Base-by-base conservation (phyloP, 2,113 vertebrate species). In the Sapajus apella region DNA sequence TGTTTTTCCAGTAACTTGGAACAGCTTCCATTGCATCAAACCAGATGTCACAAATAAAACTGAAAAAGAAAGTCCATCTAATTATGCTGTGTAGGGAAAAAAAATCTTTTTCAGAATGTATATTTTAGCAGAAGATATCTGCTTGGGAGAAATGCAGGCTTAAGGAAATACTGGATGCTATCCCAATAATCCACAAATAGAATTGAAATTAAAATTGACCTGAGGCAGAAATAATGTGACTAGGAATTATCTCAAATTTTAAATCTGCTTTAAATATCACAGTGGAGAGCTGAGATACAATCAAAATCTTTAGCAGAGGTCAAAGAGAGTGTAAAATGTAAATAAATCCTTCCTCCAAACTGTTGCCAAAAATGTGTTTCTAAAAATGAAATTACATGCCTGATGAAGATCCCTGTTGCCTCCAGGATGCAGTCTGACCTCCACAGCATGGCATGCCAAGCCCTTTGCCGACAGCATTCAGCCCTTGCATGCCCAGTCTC, bases 351-450 rank as follows among this genome's bases (percentile, higher is more conserved):
- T 90, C 43, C 23, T 75, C 18, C 70, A 68, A 87, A 72, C 18
- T 40, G 27, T 90, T 73, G 64, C 87, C 85, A 47, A 72, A 89
- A 55, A 8, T 45, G 3, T 47, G 37, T 92, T 96, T 88, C 76
- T 93, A 68, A 95, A 95, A 82, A 89, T 70, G 37, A 96, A 96
- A 91, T 82, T n/a, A 21, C 80, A 77, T 25, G 35, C 45, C 40
- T 82, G 35, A 12, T 96, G 35, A n/a, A 47, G 90, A 47, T 50
- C 75, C 35, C 27, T 45, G 3, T 83, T 14, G 35, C 5, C 32
- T 92, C 2, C 55, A 90, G 68, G 56, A 7, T 25, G 18, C 7
- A 45, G 23, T n/a, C 55, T 84, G 92, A 87, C 14, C 47, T 86
- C 5, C 2, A 2, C 5, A 25, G 56, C 61, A 2, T 0, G 55